Evolutionary conservation across 2,888 invertebrate genomes (phyloP).

Genomic region (Keiferia lycopersicella): DNA sequence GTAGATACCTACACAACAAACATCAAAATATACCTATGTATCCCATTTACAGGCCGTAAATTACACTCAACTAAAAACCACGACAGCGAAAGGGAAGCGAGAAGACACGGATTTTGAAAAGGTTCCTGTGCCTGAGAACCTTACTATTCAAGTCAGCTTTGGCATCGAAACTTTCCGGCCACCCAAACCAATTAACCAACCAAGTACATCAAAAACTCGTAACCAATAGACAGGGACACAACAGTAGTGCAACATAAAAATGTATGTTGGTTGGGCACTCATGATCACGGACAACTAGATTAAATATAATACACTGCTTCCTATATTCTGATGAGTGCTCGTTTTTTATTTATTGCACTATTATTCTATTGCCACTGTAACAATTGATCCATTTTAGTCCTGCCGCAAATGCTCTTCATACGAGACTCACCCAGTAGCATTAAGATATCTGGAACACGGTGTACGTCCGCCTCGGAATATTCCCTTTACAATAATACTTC

Average conservation of each 20-base stretch:
- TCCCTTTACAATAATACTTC: neutral
- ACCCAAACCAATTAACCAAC: neutral
- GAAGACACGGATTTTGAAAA: conserved; percentile 46
- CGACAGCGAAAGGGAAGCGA: conserved; percentile 57
- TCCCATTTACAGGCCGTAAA: conserved; percentile 55
- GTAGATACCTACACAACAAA: neutral
- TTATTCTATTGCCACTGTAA: conserved; percentile 3
- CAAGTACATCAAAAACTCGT: too few relatives aligned
- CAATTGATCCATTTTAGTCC: neutral
- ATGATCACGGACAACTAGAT: too few relatives aligned
- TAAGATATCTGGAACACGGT: neutral
- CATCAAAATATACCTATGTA: too few relatives aligned
- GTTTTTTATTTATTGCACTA: conserved; percentile 1
- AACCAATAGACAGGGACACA: too few relatives aligned
- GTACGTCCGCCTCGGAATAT: too few relatives aligned
- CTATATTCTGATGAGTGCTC: neutral
- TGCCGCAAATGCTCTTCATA: neutral
- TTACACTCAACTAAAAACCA: conserved; percentile 50
- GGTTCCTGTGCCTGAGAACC: conserved; percentile 65
- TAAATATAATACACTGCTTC: neutral
- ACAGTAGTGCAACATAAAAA: too few relatives aligned
- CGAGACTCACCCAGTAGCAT: neutral
- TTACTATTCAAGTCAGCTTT: conserved; percentile 76
- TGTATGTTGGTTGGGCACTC: too few relatives aligned
- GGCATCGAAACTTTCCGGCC: conserved; percentile 60